Evolutionary conservation across 2,888 invertebrate genomes (phyloP), one percentile per base, ranked within the genome.

Genomic region (Xestoiulus laeticollis): DNA sequence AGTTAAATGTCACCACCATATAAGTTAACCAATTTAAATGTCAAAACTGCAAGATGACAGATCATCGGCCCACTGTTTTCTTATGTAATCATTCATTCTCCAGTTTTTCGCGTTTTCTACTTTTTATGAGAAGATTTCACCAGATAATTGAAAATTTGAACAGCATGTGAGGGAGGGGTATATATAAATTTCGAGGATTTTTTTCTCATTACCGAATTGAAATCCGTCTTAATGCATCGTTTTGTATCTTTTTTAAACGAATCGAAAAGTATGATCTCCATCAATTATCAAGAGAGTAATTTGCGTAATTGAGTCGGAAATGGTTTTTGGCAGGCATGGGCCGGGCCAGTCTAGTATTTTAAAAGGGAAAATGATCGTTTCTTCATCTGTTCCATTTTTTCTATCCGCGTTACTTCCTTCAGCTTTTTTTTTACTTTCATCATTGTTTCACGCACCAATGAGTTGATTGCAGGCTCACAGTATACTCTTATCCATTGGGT

Each of bases 211-310:
- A 68, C 68, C 68, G 68, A 68, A 68, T 10, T 68, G 68, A 68
- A 68, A 68, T 68, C 68, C 68, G 68, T 68, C 68, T 68, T 26
- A 68, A 68, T 68, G 68, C 68, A 68, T 84, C 84, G 33, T 83
- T 84, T 43, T 83, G 5, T 78, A 8, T n/a, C 14, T 78, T 14
- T 78, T 84, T 43, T 38, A 83, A 16, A n/a, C 14, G 22, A 84
- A 43, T 84, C 43, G 19, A 38, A 43, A 84, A 84, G 84, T 84
- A 84, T 84, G 84, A 84, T 84, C 43, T 84, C 43, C 19, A 84
- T 84, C 84, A 84, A 84, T 84, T 84, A 84, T 84, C 84, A 84
- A 14, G 84, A 84, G 84, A 22, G 43, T 84, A 84, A 84, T 84
- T 84, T 84, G 43, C 43, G 84, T 84, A 84, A 84, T 84, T 84